Conservation (phyloP, 35 echinoderm and acorn worm genomes). For the Chiridota heheva region DNA sequence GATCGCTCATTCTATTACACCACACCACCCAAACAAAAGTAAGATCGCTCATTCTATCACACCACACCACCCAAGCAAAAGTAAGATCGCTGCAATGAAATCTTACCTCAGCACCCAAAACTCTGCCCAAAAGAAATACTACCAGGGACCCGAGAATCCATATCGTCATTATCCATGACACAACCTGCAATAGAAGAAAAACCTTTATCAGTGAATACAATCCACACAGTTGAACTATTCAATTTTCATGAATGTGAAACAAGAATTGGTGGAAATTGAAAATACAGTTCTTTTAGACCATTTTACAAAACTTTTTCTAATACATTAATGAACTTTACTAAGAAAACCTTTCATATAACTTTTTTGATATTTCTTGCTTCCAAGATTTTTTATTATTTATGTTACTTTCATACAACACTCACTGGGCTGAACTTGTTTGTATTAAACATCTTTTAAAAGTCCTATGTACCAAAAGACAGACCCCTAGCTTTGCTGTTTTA, state of each 20-base stretch:
- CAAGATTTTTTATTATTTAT: too few relatives aligned
- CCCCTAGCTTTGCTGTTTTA: too few relatives aligned
- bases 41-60: too few relatives aligned
- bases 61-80: too few relatives aligned
- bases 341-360: background rate
- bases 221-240: background rate
- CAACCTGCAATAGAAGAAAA: conserved; percentile 54
- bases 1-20: too few relatives aligned
- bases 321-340: background rate
- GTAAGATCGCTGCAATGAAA: too few relatives aligned
- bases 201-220: background rate
- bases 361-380: background rate
- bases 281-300: background rate
- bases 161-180: conserved; percentile 97
- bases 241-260: background rate
- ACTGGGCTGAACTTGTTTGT: too few relatives aligned
- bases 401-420: too few relatives aligned
- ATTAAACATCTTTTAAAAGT: too few relatives aligned
- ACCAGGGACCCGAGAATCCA: conserved; percentile 92
- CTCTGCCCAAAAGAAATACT: conserved; percentile 86
- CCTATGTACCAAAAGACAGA: too few relatives aligned
- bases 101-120: conserved; percentile 92
- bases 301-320: background rate
- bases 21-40: too few relatives aligned
- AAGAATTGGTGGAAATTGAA: background rate